Base-by-base conservation (phyloP, 2,797 vertebrate species). In the Dendrocincla tyrannina region DNA sequence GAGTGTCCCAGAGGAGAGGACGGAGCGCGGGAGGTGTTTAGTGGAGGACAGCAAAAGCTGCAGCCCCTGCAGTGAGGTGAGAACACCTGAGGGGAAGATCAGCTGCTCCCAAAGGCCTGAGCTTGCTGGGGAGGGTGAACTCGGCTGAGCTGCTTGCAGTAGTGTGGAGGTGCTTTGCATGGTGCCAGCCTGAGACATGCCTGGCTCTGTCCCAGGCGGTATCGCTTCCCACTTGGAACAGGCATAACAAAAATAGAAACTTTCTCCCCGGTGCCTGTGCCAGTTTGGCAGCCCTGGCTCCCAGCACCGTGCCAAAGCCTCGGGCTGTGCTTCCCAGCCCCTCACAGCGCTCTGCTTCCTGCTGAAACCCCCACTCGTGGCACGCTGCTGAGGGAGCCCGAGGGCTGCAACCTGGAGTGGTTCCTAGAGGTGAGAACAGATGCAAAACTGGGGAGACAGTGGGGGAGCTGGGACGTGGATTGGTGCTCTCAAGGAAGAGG, bases 121-220 rank as follows among this genome's bases (percentile, higher is more conserved):
- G 4, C 64, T 52, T 41, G 7, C 23, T 2, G 10, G 32, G 6
- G 20, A 37, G 46, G 17, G 42, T 4, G 44, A 89, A 5, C 52
- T 33, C 24, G 7, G 12, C 24, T 3, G 14, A 73, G 20, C 16
- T 42, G 56, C 78, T 76, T 58, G 2, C 23, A 4, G 68, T 30
- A 60, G 39, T 6, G 0, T 3, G 68, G 33, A 28, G 84, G 59
- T 37, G 7, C 85, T 85, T 74, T 32, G 85, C 58, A 1, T 23
- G 74, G 59, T 91, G 92, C 96, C 75, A 53, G 86, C 27, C 64
- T 22, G 69, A 69, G 92, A 37, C 92, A 35, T 84, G 82, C 73
- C 95, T 94, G 96, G 92, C 92, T 92, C 92, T n/a, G 73, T 68
- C 93, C 93, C 95, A 96, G 92, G 2, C 56, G 7, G 79, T 84